Evolutionary conservation across 23 tunicate species (phyloP), one percentile per base, ranked within the genome.

Genomic region (Ascidia mentula): DNA sequence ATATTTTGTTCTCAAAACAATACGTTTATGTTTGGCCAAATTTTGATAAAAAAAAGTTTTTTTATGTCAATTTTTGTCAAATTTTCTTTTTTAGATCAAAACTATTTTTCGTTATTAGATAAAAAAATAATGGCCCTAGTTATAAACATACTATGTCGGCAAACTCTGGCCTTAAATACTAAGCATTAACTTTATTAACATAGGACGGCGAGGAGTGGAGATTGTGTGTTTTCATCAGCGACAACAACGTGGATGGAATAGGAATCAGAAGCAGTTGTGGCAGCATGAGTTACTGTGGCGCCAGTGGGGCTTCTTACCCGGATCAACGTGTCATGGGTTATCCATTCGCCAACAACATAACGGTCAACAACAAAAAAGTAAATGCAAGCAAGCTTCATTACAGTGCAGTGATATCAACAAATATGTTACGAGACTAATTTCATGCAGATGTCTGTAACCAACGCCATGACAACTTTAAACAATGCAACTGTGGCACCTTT

Each of bases 231-330:
- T 86, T 91, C 69, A 84, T 84, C 53, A 91, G 91, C 78, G 90
- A 91, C 77, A 91, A 91, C 72, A 72, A 77, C 24, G 35, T 73
- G 31, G 97, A 91, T 34, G 40, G 77, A 6, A 85, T 91, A 18
- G 72, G 73, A 0, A 79, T 86, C 22, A 73, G 87, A 40, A 85
- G 75, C 69, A 72, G 79, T 34, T 91, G 97, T 73, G 97, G 97
- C 18, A 91, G 97, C 53, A 61, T 91, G 97, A 91, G 97, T 85
- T 91, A 42, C 73, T 91, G 97, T 73, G 97, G 97, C 31, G 73
- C 90, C 37, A 79, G 84, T 37, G 87, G 87, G 0, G 77, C 86
- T 61, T 69, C 59, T 28, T 91, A 85, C 46, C 97, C 97, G 18
- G 97, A 91, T 65, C 35, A 46, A 59, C 59, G 97, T 46, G 72